A percentile compares a stretch with the other conserved stretches of the same genome.
These are phyloP conservation scores for Diploptera punctata DNA, from an alignment of 2,888 invertebrate species.

Conservation along the genomic window DNA sequence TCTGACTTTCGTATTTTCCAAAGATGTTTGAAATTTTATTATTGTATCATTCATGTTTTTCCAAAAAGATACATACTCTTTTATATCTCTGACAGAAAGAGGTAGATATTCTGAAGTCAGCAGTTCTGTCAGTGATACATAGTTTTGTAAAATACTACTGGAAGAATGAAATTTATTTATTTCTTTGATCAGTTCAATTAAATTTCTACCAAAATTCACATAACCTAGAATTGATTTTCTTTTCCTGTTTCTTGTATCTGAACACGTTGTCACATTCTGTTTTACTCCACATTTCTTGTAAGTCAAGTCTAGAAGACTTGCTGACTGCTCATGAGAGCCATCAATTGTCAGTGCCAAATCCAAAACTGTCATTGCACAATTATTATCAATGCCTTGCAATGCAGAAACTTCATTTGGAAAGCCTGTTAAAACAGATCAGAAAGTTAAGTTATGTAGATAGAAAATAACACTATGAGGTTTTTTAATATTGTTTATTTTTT, in stretches of 20 bases:
- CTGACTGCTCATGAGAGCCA: slow-evolving; percentile 46
- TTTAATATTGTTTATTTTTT: no score
- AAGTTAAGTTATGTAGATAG: no score
- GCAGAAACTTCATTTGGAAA: not conserved
- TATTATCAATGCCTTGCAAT: slow-evolving; percentile 36
- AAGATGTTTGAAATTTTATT: not conserved
- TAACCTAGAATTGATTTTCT: slow-evolving; percentile 39
- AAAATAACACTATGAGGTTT: no score
- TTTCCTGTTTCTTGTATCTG: slow-evolving; percentile 41
- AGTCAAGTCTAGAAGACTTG: slow-evolving; percentile 50
- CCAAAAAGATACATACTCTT: slow-evolving; percentile 23
- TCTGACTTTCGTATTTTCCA: not conserved
- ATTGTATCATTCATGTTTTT: not conserved
- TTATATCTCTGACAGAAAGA: not conserved
- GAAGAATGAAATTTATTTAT: slow-evolving; percentile 22
- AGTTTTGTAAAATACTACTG: not conserved
- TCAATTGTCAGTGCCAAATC: slow-evolving; percentile 52
- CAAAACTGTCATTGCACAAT: slow-evolving; percentile 48
- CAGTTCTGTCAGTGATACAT: not conserved
- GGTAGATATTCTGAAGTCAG: slow-evolving; percentile 7
- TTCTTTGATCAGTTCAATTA: slow-evolving; percentile 37
- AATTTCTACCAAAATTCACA: slow-evolving; percentile 30
- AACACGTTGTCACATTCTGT: not conserved
- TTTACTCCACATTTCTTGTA: slow-evolving; percentile 49
- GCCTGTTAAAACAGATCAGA: not conserved